Percentiles rank a stretch among this genome's conserved stretches.
phyloP scores from a whole-genome alignment of 2,888 invertebrate species.

The Thymelicus lineola region DNA sequence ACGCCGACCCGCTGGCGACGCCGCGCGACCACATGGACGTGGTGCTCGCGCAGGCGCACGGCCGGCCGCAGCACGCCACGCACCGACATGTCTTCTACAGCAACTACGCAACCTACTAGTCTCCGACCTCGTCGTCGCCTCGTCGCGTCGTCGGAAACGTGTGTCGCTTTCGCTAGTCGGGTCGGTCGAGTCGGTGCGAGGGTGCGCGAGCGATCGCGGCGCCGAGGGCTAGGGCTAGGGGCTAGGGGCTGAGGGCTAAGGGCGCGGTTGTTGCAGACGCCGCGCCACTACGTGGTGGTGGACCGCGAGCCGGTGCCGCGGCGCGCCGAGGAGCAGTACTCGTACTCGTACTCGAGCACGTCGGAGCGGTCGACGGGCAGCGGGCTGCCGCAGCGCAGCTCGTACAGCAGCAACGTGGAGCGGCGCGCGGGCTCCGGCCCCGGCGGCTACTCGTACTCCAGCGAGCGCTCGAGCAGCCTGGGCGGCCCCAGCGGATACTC shows the following conservation, averaged over 20 bases:
- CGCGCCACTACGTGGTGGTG: constrained; percentile 95
- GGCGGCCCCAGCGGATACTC: constrained; percentile 94
- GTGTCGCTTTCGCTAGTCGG: constrained; percentile 80
- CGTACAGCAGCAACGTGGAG: constrained; percentile 89
- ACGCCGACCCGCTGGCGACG: constrained; percentile 85
- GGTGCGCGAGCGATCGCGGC: constrained; percentile 54
- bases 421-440: constrained; percentile 88
- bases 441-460: constrained; percentile 91
- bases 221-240: too few relatives aligned
- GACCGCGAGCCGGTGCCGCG: constrained; percentile 89
- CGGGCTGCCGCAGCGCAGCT: constrained; percentile 85
- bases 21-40: constrained; percentile 88
- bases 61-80: constrained; percentile 77
- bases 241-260: constrained; percentile 48
- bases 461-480: constrained; percentile 89
- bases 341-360: constrained; percentile 91
- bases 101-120: constrained; percentile 80
- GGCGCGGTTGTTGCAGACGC: constrained; percentile 90
- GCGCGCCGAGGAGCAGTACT: constrained; percentile 93
- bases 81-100: constrained; percentile 82
- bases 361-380: constrained; percentile 80
- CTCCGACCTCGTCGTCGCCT: constrained; percentile 45
- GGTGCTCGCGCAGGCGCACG: constrained; percentile 86
- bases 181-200: constrained; percentile 59
- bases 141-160: constrained; percentile 49